phyloP scores from a whole-genome alignment of 1,140 invertebrate species.

The Lamellibrachia luymesi region DNA sequence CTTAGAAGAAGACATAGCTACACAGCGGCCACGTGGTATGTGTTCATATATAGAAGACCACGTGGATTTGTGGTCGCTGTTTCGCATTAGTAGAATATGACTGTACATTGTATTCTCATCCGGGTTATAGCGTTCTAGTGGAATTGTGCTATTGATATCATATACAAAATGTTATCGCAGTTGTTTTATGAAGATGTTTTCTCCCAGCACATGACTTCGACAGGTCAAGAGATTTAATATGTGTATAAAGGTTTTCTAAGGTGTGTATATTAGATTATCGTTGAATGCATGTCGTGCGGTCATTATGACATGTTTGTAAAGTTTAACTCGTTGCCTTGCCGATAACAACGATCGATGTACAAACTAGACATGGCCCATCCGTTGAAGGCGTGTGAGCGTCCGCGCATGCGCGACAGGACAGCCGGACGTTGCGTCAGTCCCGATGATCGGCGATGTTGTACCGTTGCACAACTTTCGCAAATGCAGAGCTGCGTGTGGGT shows the following conservation, averaged over 20 bases:
- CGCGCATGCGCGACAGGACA: background rate
- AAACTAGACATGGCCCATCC: background rate
- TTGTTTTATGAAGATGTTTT: constrained; percentile 6
- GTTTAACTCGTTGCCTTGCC: background rate
- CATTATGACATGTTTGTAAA: background rate
- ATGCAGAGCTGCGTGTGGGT: background rate
- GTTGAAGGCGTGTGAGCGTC: background rate
- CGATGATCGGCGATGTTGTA: background rate
- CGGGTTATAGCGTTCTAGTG: constrained; percentile 3
- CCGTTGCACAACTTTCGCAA: background rate
- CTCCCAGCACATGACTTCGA: background rate
- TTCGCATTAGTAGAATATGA: background rate
- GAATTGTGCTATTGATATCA: background rate
- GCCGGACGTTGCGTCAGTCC: background rate
- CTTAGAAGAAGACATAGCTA: background rate
- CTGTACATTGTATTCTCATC: background rate
- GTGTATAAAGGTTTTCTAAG: constrained; percentile 5
- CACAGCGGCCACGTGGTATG: background rate
- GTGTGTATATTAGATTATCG: background rate
- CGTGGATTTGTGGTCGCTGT: background rate
- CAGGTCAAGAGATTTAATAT: constrained; percentile 5
- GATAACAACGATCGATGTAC: background rate
- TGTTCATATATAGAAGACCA: background rate
- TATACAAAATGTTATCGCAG: constrained; percentile 5
- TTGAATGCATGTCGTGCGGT: background rate